Percentiles rank a stretch among this genome's conserved stretches.
Evolutionary conservation across 2,797 vertebrate genomes (phyloP).

Genomic region (Sebastes hopkinsi): DNA sequence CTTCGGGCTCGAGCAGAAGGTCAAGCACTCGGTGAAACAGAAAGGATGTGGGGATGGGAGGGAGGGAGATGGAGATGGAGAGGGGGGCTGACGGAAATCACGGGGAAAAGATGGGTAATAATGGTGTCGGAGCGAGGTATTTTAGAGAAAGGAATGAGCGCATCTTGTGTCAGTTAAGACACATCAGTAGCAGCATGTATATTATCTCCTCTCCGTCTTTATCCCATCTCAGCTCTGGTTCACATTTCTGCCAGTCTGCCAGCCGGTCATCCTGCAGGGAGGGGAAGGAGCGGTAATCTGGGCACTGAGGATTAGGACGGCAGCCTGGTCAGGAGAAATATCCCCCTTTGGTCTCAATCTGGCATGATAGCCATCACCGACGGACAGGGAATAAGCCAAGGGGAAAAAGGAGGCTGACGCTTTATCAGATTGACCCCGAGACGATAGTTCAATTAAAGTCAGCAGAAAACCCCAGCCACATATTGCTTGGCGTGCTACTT

Average conservation of each 20-base stretch:
- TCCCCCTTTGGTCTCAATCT: slow-evolving; percentile 69
- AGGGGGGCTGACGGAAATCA: neutral
- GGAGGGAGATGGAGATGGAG: neutral
- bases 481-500: slow-evolving; percentile 11
- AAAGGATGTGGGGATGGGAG: slow-evolving; percentile 7
- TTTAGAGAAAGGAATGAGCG: neutral
- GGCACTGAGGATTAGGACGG: slow-evolving; percentile 67
- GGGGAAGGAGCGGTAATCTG: slow-evolving; percentile 65
- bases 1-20: slow-evolving; percentile 49
- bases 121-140: neutral
- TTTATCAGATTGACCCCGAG: slow-evolving; percentile 28
- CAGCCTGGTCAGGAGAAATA: slow-evolving; percentile 66
- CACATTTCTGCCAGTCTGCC: slow-evolving; percentile 31
- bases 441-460: slow-evolving; percentile 40
- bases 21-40: slow-evolving; percentile 33
- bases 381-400: slow-evolving; percentile 16
- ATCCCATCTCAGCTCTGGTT: slow-evolving; percentile 22
- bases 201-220: slow-evolving; percentile 11
- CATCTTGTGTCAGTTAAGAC: neutral
- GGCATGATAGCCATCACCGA: slow-evolving; percentile 53
- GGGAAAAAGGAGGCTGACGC: slow-evolving; percentile 1
- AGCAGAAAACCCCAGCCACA: slow-evolving; percentile 14
- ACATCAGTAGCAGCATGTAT: neutral
- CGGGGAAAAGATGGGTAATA: slow-evolving; percentile 1
- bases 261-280: slow-evolving; percentile 43